Conservation (phyloP, 2,113 vertebrate genomes). For the Stegostoma tigrinum region DNA sequence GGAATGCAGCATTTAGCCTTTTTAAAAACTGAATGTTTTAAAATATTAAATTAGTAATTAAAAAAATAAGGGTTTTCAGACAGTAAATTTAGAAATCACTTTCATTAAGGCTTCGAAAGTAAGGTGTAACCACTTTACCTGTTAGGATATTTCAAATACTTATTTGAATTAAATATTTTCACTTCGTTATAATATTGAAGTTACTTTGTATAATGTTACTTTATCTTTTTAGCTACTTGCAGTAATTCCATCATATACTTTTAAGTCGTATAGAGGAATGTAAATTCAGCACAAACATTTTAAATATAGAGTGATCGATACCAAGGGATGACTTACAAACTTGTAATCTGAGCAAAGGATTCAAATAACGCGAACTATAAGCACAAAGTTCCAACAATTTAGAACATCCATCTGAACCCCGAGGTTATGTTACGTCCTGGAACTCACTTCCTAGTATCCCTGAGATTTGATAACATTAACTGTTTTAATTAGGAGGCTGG, state of each 20-base stretch:
- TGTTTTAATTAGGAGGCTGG: neutral
- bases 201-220: neutral
- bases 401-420: neutral
- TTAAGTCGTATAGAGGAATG: neutral
- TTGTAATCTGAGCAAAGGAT: constrained; percentile 23
- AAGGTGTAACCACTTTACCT: neutral
- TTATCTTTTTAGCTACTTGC: neutral
- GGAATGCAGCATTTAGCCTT: too few species aligned
- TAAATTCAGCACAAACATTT: neutral
- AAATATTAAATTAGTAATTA: too few species aligned
- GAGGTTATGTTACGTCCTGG: constrained; percentile 5
- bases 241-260: neutral
- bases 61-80: too few species aligned
- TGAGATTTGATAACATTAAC: neutral
- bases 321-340: neutral
- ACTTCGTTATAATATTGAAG: neutral
- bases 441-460: neutral
- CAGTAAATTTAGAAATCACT: too few species aligned
- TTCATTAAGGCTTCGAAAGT: too few species aligned
- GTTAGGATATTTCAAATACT: neutral
- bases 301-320: constrained; percentile 21
- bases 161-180: neutral
- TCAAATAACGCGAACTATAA: neutral
- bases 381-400: constrained; percentile 14
- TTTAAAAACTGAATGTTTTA: too few species aligned